These are phyloP conservation scores for Zalophus californianus DNA, from an alignment of 2,797 vertebrate species.

Conservation along the genomic window DNA sequence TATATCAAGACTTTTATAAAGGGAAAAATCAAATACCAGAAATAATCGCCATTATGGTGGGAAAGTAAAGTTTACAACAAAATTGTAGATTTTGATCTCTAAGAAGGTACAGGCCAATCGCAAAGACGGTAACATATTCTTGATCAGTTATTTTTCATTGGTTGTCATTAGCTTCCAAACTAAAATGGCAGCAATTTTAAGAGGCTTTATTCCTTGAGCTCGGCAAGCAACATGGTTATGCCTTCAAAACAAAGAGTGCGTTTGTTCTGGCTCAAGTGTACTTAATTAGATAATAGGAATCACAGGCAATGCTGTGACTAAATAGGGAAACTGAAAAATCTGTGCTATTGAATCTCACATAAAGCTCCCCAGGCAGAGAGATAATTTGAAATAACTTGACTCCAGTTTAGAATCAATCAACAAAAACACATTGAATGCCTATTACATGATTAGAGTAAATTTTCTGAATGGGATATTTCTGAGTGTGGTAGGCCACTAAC, in stretches of 20 bases:
- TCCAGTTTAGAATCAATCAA: constrained; percentile 70
- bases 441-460: constrained; percentile 56
- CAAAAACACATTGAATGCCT: constrained; percentile 59
- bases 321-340: constrained; percentile 42
- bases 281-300: constrained; percentile 49
- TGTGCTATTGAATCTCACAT: constrained; percentile 25
- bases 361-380: constrained; percentile 49
- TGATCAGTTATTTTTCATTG: background rate
- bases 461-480: constrained; percentile 49
- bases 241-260: background rate
- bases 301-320: constrained; percentile 43
- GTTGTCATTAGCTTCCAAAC: background rate
- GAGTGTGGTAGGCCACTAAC: background rate
- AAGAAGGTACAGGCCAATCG: background rate
- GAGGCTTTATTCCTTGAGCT: background rate
- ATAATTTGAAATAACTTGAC: constrained; percentile 69
- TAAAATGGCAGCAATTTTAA: background rate
- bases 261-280: constrained; percentile 27
- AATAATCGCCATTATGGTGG: background rate
- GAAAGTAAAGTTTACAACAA: constrained; percentile 10
- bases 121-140: background rate
- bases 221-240: background rate
- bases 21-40: background rate
- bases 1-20: background rate
- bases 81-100: constrained; percentile 7